Conservation (phyloP, 2,113 vertebrate genomes). For the Perca fluviatilis region DNA sequence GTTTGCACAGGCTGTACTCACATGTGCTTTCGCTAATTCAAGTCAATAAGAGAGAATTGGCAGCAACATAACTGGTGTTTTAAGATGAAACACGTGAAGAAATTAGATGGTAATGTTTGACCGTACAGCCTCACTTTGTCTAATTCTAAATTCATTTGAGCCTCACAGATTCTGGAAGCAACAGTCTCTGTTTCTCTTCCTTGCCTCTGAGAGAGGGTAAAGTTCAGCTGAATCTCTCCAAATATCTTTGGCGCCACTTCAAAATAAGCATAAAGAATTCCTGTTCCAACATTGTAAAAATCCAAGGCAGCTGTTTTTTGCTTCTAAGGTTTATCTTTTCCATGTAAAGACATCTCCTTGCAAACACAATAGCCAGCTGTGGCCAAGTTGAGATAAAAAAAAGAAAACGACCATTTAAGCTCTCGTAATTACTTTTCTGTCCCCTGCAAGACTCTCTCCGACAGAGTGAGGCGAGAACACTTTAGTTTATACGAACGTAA, state of each 20-base stretch:
- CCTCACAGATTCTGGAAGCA: constrained; percentile 60
- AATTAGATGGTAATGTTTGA: constrained; percentile 44
- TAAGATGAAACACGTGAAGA: constrained; percentile 52
- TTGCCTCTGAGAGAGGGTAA: constrained; percentile 69
- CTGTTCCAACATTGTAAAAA: constrained; percentile 67
- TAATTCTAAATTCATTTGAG: constrained; percentile 53
- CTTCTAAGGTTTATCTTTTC: constrained; percentile 76
- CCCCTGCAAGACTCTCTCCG: constrained; percentile 46
- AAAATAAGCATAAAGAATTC: constrained; percentile 74
- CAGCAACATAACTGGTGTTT: constrained; percentile 24
- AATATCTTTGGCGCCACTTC: constrained; percentile 77
- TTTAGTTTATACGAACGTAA: constrained; percentile 66
- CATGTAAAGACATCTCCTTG: constrained; percentile 74
- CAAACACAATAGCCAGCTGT: constrained; percentile 71
- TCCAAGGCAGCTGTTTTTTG: constrained; percentile 75
- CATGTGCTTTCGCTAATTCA: constrained; percentile 42
- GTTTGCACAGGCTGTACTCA: constrained; percentile 62
- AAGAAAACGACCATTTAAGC: constrained; percentile 44
- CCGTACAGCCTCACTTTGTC: constrained; percentile 33
- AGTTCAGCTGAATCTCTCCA: constrained; percentile 72
- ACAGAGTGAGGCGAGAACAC: constrained; percentile 39
- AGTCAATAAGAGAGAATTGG: constrained; percentile 52
- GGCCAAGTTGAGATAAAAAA: constrained; percentile 55
- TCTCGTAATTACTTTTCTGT: constrained; percentile 59
- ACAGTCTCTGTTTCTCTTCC: constrained; percentile 45